Percentiles rank a stretch among this genome's conserved stretches.
Conservation (phyloP, 1,140 invertebrate genomes). For the Hirudo medicinalis region DNA sequence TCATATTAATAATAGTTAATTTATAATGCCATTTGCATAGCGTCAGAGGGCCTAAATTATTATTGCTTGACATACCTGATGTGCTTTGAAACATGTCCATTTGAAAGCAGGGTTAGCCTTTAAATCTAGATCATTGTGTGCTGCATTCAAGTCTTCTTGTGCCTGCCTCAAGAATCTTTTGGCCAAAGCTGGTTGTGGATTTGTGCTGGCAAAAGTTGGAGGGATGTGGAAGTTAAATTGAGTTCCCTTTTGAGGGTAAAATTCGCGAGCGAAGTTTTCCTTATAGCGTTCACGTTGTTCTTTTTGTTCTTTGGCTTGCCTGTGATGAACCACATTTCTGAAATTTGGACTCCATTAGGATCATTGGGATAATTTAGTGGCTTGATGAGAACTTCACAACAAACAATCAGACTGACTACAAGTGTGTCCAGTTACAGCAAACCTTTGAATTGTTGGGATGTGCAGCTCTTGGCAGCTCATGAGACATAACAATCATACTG, state of each 20-base stretch:
- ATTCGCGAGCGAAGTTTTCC: conserved; percentile 22
- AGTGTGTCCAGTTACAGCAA: too few relatives aligned
- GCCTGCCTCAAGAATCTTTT: conserved; percentile 29
- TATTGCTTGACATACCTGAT: conserved; percentile 27
- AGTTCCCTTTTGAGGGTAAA: not conserved
- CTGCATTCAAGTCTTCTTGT: conserved; percentile 26
- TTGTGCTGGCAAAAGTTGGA: conserved; percentile 22
- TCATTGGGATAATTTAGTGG: too few relatives aligned
- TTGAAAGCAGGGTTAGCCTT: conserved; percentile 25
- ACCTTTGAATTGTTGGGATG: too few relatives aligned
- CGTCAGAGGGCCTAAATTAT: too few relatives aligned
- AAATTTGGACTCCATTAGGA: too few relatives aligned
- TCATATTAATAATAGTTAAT: too few relatives aligned
- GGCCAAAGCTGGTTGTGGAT: conserved; percentile 28
- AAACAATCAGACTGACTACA: too few relatives aligned
- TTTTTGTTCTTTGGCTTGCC: conserved; percentile 22
- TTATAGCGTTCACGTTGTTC: conserved; percentile 23
- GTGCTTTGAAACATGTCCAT: conserved; percentile 30
- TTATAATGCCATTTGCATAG: too few relatives aligned
- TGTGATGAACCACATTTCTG: not conserved
- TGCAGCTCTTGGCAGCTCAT: too few relatives aligned
- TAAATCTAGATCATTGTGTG: conserved; percentile 24
- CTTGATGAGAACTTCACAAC: too few relatives aligned
- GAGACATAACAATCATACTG: too few relatives aligned
- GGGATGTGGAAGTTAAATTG: conserved; percentile 22